Conservation (phyloP, 2,888 invertebrate species). For the Gortyna flavago region DNA sequence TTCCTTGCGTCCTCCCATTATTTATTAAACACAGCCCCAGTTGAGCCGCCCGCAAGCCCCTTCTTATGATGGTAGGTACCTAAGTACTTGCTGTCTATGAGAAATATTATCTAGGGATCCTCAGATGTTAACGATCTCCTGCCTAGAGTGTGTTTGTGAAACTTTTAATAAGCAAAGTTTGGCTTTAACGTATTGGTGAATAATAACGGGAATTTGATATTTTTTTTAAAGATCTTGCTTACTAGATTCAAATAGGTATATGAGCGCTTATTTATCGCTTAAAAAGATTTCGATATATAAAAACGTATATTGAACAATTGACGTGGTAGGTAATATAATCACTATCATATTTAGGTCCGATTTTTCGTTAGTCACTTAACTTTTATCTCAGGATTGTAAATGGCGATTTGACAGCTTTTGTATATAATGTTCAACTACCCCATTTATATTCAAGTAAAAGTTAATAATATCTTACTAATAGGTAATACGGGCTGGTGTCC, state of each 20-base stretch:
- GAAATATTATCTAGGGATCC: neutral
- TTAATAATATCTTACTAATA: neutral
- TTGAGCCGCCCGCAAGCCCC: no score
- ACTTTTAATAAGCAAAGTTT: neutral
- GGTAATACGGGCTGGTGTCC: no score
- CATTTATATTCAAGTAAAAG: neutral
- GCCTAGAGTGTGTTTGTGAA: neutral
- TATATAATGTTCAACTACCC: no score
- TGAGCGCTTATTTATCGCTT: no score
- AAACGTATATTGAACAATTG: no score
- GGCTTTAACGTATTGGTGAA: neutral
- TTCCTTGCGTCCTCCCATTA: no score
- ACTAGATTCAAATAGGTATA: neutral
- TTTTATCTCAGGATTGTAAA: neutral
- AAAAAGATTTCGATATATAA: no score
- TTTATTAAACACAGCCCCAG: no score
- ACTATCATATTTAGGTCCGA: neutral
- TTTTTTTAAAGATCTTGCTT: no score
- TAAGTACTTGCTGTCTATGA: neutral
- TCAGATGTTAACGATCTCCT: neutral
- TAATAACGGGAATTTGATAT: neutral
- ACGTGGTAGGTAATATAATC: neutral
- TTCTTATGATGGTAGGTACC: no score
- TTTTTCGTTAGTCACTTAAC: neutral
- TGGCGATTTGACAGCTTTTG: no score